Evolutionary conservation across 2,797 vertebrate genomes (phyloP).

Genomic region (Aulostomus chinensis): DNA sequence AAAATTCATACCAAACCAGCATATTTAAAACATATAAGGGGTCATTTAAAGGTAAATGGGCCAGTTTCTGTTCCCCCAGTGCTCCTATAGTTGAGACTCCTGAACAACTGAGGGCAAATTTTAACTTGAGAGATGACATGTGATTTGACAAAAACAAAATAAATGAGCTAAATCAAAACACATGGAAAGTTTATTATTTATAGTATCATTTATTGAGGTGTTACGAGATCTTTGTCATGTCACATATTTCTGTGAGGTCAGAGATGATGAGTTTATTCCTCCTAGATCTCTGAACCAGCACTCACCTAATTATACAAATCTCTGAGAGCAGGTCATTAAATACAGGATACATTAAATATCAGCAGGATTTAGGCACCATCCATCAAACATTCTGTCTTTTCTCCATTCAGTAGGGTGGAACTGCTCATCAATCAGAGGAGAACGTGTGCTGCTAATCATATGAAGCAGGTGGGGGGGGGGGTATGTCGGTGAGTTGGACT

Average conservation of each 20-base stretch:
- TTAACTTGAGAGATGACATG: too few species aligned
- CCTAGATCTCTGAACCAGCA: conserved; percentile 24
- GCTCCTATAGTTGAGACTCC: too few species aligned
- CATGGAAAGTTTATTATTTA: too few species aligned
- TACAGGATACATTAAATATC: conserved; percentile 51
- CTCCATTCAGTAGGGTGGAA: conserved; percentile 18
- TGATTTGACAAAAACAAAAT: too few species aligned
- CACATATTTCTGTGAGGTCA: neutral
- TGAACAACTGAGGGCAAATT: too few species aligned
- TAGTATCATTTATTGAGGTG: too few species aligned
- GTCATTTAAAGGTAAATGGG: too few species aligned
- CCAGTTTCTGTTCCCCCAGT: too few species aligned
- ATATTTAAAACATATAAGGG: too few species aligned
- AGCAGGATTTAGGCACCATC: conserved; percentile 39
- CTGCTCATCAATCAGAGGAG: conserved; percentile 30
- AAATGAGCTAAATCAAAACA: too few species aligned
- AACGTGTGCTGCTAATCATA: neutral
- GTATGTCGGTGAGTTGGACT: neutral
- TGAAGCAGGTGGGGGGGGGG: neutral
- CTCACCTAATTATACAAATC: conserved; percentile 58
- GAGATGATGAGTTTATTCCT: conserved; percentile 25
- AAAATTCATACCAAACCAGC: too few species aligned
- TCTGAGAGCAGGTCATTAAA: conserved; percentile 50
- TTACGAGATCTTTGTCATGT: neutral
- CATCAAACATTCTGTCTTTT: conserved; percentile 42